Base-by-base conservation (phyloP, 2,888 invertebrate genomes). In the Drosophila buzzatii region DNA sequence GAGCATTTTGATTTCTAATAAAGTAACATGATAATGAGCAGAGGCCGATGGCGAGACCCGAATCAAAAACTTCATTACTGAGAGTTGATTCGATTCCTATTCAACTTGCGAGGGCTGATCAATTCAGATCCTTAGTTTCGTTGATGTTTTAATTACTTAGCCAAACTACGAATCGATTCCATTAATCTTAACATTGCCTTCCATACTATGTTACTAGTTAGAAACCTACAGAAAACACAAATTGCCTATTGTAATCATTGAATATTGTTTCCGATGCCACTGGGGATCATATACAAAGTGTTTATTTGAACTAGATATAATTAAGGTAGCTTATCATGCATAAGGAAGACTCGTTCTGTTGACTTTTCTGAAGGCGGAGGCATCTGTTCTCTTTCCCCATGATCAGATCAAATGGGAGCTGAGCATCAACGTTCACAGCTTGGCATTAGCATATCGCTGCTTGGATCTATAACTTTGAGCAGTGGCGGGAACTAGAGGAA, bases 391-490 rank as follows among this genome's bases (percentile, higher is more conserved):
- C 47, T 51, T 64, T 42, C 42, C 9, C 37, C 8, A 23, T 20
- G 27, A 58, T 52, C 59, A 27, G 55, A 64, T 70, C 62, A 65
- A 18, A 23, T 41, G 45, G 9, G 4, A 39, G 20, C 20, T 47
- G 20, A 4, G 60, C 27, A 63, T 57, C 35, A 41, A 47, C 47
- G 68, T 62, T 42, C 42, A 27, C 66, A 63, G 55, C 51, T 58
- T 14, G 35, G 49, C 68, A 88, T 88, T 88, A 79, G 84, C 85
- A 88, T 85, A 85, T 89, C 89, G 60, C 41, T 31, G 70, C 39
- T 52, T 18, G 65, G 64, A 85, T 85, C 85, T 81, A 85, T 85
- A 85, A 85, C 89, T 79, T 42, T 49, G 56, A n/a, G 41, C 49
- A 52, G 42, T 35, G 41, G n/a, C 61, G 42, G 69, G 23, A 64